Base-by-base conservation (phyloP, 2,888 invertebrate species). In the Heteromyza rotundicornis region DNA sequence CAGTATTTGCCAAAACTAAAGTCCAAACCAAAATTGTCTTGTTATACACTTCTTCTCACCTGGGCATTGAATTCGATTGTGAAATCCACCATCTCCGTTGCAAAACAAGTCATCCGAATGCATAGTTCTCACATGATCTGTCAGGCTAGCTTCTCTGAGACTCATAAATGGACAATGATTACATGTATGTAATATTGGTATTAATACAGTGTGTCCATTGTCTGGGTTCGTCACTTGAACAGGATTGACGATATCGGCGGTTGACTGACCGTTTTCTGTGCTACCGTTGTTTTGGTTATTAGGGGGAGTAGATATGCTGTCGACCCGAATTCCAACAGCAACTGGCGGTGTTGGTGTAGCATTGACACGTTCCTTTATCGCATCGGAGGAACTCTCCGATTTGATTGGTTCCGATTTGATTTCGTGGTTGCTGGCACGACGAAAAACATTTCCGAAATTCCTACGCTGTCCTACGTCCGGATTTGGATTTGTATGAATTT, bases 61-160 rank as follows among this genome's bases (percentile, higher is more conserved):
- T 14, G 90, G 90, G 71, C 91, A 91, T 66, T 84, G 84, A 7
- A 89, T 84, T 64, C 86, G 85, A 1, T 23, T n/a, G 8, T 53
- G 64, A 7, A 20, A 24, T 54, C n/a, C n/a, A n/a, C n/a, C n/a
- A n/a, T 16, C 22, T 62, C 57, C 56, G 2, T 50, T 27, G 8
- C 66, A 68, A 7, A 65, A 74, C 56, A 72, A 67, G 57, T 59
- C 63, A 23, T 59, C 60, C 47, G 70, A 54, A 56, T 75, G 73
- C 2, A 62, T 63, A 1, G 64, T 35, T 57, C 59, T 32, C 1
- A 64, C 27, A 63, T 79, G 78, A 3, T 66, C 64, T 16, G 69
- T 54, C 1, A 76, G 14, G 32, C 66, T 64, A 2, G 64, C 64
- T 23, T 74, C 71, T 1, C 72, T 72, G 1, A 83, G 68, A 24